Evolutionary conservation across 2,888 invertebrate species (phyloP), one percentile per base, ranked within the genome.

Genomic region (Unio pictorum): DNA sequence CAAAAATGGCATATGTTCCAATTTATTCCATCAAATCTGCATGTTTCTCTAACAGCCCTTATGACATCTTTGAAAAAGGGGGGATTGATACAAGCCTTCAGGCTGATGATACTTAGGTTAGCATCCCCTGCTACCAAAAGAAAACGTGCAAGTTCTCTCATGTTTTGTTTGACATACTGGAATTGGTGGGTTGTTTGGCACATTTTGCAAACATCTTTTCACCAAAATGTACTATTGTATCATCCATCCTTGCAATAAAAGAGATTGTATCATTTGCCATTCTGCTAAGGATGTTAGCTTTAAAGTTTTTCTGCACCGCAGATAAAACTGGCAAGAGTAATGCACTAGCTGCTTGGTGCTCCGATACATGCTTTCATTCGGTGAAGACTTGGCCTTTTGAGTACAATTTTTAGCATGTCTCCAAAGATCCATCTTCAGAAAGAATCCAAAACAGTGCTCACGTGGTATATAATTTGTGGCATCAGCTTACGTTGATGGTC

Each of bases 91-190:
- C 69, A 69, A 62, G 66, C 69, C 30, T 55, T 45, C 45, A 69
- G 15, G 2, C 6, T 66, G 34, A 18, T 17, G 15, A 66, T 28
- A n/a, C 56, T 26, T 7, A 18, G 4, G 28, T 69, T 66, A n/a
- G 55, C 8, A 34, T 20, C 45, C 58, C 64, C 64, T 54, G 56
- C 56, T 55, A 6, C n/a, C 11, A 34, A 11, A 61, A 65, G 30
- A 56, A 69, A 66, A 20, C 65, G 28, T 11, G 66, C 69, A 54
- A 69, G 61, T 65, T 66, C 69, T 62, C 69, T 61, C 69, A 69
- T 66, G 23, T 64, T 66, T 58, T 69, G 69, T 54, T 54, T 30
- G 18, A 71, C 26, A 28, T 71, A 67, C 30, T 67, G 67, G 56
- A 63, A n/a, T n/a, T 71, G 67, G 64, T 71, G 71, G 62, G 57